Evolutionary conservation across 2,113 vertebrate genomes (phyloP), one percentile per base, ranked within the genome.

Genomic region (Cyanistes caeruleus): DNA sequence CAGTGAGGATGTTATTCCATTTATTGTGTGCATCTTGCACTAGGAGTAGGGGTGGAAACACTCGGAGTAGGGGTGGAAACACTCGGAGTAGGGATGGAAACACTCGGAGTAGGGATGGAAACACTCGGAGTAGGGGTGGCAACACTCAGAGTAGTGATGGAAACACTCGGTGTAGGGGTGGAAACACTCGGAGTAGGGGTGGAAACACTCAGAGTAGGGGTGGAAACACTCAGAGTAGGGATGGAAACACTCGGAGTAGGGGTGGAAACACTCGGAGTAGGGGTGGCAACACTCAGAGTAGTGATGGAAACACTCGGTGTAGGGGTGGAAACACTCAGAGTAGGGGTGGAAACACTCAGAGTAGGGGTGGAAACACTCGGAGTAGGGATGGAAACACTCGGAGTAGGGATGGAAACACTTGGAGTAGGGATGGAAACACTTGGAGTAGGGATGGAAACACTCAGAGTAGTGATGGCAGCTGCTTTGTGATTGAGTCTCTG

Each of bases 281-380:
- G 37, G 15, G 17, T 23, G 2, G 12, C 1, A 15, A 1, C 44
- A 22, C 60, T 35, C 0, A 0, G 70, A 31, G 48, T 1, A 48
- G 52, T 56, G 23, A 25, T 63, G 68, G 37, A 24, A 1, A 0
- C 15, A 35, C 22, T 11, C 10, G 15, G 41, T 15, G 41, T 8
- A 28, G 17, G 13, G 24, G 27, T 49, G 31, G 8, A 2, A n/a
- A 2, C 44, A 22, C 60, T 35, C 0, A 0, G 70, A 31, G 48
- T 1, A 48, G 56, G 62, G 23, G 25, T 63, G 68, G 43, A 24
- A 1, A 8, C 15, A 35, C 22, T 11, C 10, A 6, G 41, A 43
- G 41, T 25, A 27, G 60, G 39, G 62, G 23, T 33, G 41, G 13
- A 11, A 16, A 6, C 51, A 23, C 41, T 44, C 9, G 15, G 41